phyloP scores from a whole-genome alignment of 2,888 invertebrate genomes.

The Drosophila diplacantha region DNA sequence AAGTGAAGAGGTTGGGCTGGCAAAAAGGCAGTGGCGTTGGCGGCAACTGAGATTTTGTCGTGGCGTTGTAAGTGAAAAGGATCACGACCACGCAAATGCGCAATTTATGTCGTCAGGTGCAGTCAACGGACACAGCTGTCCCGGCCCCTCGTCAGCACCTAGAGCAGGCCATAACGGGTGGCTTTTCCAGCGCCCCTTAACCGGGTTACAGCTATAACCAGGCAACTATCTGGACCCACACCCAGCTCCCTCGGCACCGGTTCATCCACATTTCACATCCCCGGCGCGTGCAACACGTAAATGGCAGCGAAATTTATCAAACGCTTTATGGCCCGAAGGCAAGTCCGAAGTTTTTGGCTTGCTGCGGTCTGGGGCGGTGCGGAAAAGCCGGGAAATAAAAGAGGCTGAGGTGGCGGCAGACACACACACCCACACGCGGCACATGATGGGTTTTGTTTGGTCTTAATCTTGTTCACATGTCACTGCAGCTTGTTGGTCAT shows the following conservation, averaged over 20 bases:
- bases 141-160: conserved; percentile 14
- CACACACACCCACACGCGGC: background rate
- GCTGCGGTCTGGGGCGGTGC: conserved; percentile 5
- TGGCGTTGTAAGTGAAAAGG: conserved; percentile 37
- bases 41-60: conserved; percentile 43
- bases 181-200: background rate
- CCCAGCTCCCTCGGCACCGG: conserved; percentile 11
- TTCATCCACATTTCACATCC: conserved; percentile 40
- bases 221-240: conserved; percentile 28
- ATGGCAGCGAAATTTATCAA: conserved; percentile 58
- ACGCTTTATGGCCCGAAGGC: conserved; percentile 41
- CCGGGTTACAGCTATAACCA: conserved; percentile 20
- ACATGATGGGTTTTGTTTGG: conserved; percentile 12
- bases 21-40: conserved; percentile 8
- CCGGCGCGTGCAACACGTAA: conserved; percentile 60
- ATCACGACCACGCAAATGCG: conserved; percentile 52
- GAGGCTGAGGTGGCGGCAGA: conserved; percentile 4
- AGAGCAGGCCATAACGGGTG: background rate
- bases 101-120: conserved; percentile 55
- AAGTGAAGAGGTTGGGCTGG: conserved; percentile 7
- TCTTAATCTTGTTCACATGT: conserved; percentile 57
- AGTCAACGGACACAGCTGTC: conserved; percentile 39
- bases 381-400: conserved; percentile 5
- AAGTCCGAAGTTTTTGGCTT: conserved; percentile 33
- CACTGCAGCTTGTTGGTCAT: conserved; percentile 49